Percentiles rank a stretch among this genome's conserved stretches.
These are phyloP conservation scores for Plumapathes pennacea DNA, from an alignment of 92 coral and sea anemone genomes.

Conservation along the genomic window DNA sequence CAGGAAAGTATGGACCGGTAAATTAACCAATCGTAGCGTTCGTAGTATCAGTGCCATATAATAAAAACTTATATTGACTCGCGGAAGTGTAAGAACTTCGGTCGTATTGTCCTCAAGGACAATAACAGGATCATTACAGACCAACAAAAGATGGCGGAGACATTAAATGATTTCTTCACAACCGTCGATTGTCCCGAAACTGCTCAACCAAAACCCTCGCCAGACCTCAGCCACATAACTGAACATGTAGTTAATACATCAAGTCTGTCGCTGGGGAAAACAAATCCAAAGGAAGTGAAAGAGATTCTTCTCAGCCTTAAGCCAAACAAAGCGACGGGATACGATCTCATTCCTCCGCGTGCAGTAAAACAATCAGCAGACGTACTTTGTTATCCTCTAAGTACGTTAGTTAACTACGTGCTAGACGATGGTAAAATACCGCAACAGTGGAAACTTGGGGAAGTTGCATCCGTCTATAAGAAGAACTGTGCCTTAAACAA, in stretches of 20 bases:
- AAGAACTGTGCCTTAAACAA: no score
- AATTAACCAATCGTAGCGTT: no score
- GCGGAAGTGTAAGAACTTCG: slow-evolving; percentile 7
- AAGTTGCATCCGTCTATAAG: no score
- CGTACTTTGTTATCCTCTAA: slow-evolving; percentile 47
- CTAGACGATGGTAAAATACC: no score
- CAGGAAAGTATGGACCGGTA: no score
- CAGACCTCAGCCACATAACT: slow-evolving; percentile 1
- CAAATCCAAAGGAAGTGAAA: slow-evolving; percentile 49
- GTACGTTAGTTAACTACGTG: slow-evolving; percentile 22
- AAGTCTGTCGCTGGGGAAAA: slow-evolving; percentile 24
- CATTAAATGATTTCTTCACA: background rate
- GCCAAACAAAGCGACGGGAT: slow-evolving; percentile 48
- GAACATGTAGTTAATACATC: slow-evolving; percentile 3
- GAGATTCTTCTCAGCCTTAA: slow-evolving; percentile 27
- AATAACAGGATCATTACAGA: slow-evolving; percentile 7
- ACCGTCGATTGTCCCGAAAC: no score
- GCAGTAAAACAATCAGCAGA: slow-evolving; percentile 47
- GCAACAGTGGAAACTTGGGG: no score
- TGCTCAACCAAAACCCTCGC: background rate
- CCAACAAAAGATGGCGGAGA: slow-evolving; percentile 10
- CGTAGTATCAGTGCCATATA: no score
- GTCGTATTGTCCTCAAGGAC: slow-evolving; percentile 6
- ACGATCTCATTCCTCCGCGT: slow-evolving; percentile 48
- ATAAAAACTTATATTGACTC: slow-evolving; percentile 29